These are phyloP conservation scores for Crambe crambe DNA, from an alignment of 37 sponge, comb jelly and placozoan species.

Conservation along the genomic window DNA sequence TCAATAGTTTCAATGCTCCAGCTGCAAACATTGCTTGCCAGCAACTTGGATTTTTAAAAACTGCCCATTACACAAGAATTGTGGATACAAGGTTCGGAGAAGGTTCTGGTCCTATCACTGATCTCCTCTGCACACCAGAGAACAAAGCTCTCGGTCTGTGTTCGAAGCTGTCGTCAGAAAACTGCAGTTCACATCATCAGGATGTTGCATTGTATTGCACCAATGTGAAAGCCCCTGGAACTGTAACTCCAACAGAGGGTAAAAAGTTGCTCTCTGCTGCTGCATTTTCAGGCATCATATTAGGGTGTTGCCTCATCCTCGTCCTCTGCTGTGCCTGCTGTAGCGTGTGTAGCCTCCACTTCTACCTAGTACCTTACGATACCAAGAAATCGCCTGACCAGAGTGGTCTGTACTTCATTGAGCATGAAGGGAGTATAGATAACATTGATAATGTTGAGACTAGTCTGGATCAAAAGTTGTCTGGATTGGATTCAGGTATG, in stretches of 20 bases:
- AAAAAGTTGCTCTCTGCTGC: not conserved
- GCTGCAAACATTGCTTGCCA: constrained; percentile 11
- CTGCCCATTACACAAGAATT: not conserved
- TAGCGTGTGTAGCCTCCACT: not conserved
- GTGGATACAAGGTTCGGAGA: not conserved
- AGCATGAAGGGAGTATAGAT: not conserved
- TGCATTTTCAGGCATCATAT: not conserved
- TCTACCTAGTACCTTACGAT: not conserved
- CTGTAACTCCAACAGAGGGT: not conserved
- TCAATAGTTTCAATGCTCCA: not conserved
- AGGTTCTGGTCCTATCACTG: not conserved
- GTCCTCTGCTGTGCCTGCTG: not conserved
- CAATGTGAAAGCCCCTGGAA: not conserved
- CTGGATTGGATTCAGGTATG: not conserved
- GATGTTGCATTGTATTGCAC: constrained; percentile 6
- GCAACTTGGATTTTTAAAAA: constrained; percentile 3
- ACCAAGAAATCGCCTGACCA: not conserved
- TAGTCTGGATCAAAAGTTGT: not conserved
- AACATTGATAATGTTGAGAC: not conserved
- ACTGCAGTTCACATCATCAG: constrained; percentile 8
- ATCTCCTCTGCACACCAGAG: not conserved
- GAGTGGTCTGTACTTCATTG: constrained; percentile 5
- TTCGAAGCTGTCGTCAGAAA: not conserved
- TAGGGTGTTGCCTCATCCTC: not conserved
- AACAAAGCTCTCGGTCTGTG: not conserved